Conservation (phyloP, 2,888 invertebrate species). For the Ormia ochracea region DNA sequence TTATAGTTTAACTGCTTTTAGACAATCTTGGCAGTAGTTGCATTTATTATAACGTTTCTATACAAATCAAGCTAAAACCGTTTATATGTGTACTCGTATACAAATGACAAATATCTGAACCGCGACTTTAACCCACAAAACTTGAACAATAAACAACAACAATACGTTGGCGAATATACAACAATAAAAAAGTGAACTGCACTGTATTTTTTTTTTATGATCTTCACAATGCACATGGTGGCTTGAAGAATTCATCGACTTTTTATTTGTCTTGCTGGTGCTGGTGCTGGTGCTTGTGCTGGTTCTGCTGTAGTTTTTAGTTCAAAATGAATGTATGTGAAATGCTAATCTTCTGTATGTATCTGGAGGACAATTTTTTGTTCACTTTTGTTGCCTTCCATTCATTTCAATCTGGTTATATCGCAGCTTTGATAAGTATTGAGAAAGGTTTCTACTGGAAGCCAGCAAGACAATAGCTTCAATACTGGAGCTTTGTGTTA, state of each 20-base stretch:
- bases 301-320: constrained; percentile 34
- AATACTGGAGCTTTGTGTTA: constrained; percentile 41
- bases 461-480: constrained; percentile 47
- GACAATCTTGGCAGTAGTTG: constrained; percentile 56
- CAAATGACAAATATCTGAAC: constrained; percentile 63
- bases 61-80: constrained; percentile 48
- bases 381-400: constrained; percentile 29
- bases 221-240: constrained; percentile 51
- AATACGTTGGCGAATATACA: constrained; percentile 27
- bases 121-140: constrained; percentile 64
- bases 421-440: constrained; percentile 52
- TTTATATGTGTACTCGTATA: constrained; percentile 40
- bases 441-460: constrained; percentile 49
- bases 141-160: constrained; percentile 62
- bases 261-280: constrained; percentile 20
- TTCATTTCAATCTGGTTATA: constrained; percentile 59
- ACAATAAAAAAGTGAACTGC: constrained; percentile 22
- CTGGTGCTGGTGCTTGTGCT: too few species aligned
- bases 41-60: constrained; percentile 46
- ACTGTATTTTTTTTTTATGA: constrained; percentile 38
- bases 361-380: constrained; percentile 72
- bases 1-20: constrained; percentile 76
- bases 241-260: constrained; percentile 46
- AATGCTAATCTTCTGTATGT: constrained; percentile 73
- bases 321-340: constrained; percentile 60